These are phyloP conservation scores for Trimorus sp. DNA, from an alignment of 2,888 invertebrate species.

Conservation along the genomic window DNA sequence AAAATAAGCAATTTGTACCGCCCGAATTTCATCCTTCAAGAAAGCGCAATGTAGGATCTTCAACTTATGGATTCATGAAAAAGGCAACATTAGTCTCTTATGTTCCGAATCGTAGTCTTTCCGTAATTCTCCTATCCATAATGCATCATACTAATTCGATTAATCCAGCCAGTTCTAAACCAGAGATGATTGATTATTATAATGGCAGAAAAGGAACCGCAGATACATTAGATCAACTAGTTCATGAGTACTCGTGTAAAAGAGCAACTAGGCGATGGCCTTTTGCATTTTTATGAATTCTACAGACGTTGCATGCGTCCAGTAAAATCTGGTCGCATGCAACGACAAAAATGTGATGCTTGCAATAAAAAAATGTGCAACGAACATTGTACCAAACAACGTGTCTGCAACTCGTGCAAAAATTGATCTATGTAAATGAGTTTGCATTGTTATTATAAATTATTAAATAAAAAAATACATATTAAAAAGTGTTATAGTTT, in stretches of 20 bases:
- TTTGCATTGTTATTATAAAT: background rate
- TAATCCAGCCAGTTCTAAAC: slow-evolving; percentile 24
- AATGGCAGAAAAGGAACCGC: slow-evolving; percentile 38
- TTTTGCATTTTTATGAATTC: slow-evolving; percentile 34
- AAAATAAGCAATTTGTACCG: slow-evolving; percentile 37
- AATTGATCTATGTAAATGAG: too few species aligned
- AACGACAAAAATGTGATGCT: too few species aligned
- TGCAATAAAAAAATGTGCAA: too few species aligned
- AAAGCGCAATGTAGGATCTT: slow-evolving; percentile 4
- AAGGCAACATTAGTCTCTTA: slow-evolving; percentile 34
- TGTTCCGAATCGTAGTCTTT: slow-evolving; percentile 27
- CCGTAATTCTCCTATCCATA: slow-evolving; percentile 24
- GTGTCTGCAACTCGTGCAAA: too few species aligned
- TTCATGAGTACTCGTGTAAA: slow-evolving; percentile 30
- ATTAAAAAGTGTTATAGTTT: too few species aligned
- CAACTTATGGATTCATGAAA: slow-evolving; percentile 39
- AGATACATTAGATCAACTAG: slow-evolving; percentile 37
- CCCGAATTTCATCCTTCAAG: slow-evolving; percentile 26
- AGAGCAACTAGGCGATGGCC: slow-evolving; percentile 38
- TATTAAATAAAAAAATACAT: background rate
- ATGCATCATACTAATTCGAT: slow-evolving; percentile 28
- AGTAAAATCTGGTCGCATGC: too few species aligned
- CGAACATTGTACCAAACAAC: too few species aligned
- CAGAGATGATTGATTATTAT: slow-evolving; percentile 35
- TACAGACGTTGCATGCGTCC: slow-evolving; percentile 13